Evolutionary conservation across 2,113 vertebrate species (phyloP), one percentile per base, ranked within the genome.

Genomic region (Xiphophorus hellerii): DNA sequence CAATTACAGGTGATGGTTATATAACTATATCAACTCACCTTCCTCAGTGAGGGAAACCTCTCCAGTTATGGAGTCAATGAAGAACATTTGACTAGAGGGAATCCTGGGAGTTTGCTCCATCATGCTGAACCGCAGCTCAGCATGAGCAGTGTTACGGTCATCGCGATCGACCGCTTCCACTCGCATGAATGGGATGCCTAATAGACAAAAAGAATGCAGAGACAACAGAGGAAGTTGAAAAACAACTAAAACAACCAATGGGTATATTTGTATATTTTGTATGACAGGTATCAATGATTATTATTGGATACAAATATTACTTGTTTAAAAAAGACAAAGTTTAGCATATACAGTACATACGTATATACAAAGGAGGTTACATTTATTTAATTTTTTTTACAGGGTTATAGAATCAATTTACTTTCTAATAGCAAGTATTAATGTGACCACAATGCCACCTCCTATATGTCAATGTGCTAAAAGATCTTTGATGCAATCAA

Each of bases 21-120:
- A 11, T n/a, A 9, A 25, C 8, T 58, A 8, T 4, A 51, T 8
- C 17, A 51, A 78, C 93, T 94, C 81, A 95, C 96, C 93, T 81
- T 95, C 86, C 15, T 89, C 94, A 25, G 94, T 95, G 42, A 96
- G 94, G 62, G 95, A 94, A 86, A 95, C 92, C 80, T 93, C 87
- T 51, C 93, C 87, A 1, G 91, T 92, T 77, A 54, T 90, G 68
- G 94, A 86, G 28, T 96, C 82, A 30, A 95, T 91, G 78, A 90
- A 93, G 90, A 97, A 94, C 90, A 94, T 91, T 37, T 88, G 85
- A 63, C 93, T 93, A 65, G 90, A 94, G 75, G 94, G 93, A 62
- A 94, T 93, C 29, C 93, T 90, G 73, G 95, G 93, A 17, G 90
- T 88, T 82, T 95, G 94, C 28, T 91, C 95, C 90, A 96, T 90